Base-by-base conservation (phyloP, 2,888 invertebrate species). In the Spatulosminthurus flaviceps region DNA sequence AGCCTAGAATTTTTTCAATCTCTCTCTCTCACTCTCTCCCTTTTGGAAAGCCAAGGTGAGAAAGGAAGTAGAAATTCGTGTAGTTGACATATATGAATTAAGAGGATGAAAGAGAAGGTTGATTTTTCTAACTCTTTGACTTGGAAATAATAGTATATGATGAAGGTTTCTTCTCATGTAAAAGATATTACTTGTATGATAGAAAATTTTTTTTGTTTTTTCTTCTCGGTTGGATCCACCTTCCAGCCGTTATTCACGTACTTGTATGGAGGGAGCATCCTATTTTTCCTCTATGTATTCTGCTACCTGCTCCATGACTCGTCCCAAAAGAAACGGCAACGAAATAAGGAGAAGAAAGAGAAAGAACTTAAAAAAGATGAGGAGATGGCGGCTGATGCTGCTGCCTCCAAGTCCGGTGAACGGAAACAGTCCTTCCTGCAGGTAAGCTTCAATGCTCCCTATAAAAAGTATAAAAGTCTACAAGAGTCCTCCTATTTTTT, bases 211-310 rank as follows among this genome's bases (percentile, higher is more conserved):
- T 77, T 42, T 64, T 4, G 5, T 67, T 67, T 11, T 77, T 75
- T 64, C 13, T 42, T 69, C 69, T 69, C 69, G n/a, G n/a, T 64
- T 2, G 41, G 22, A 13, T 41, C 19, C 22, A 19, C 29, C 51
- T 29, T 87, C 4, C 86, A 89, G 91, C 95, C 95, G 86, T 95
- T 96, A 91, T 96, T 96, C 90, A 95, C 95, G 83, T 96, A 96
- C 89, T 91, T 96, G 83, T 96, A 96, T 89, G 95, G 95, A 87
- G 92, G 93, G 90, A 95, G 95, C 90, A 95, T 96, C 89, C 90
- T 96, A 86, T 96, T 96, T 90, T 91, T 96, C 87, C 90, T 96
- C 86, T 96, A 96, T 90, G 95, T 96, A 85, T 96, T 96, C 91
- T 95, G 95, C 90, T 96, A 96, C 91, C 91, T 96, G 86, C 92